These are phyloP conservation scores for Tretioscincus oriximinensis DNA, from an alignment of 2,113 vertebrate species.

Conservation along the genomic window DNA sequence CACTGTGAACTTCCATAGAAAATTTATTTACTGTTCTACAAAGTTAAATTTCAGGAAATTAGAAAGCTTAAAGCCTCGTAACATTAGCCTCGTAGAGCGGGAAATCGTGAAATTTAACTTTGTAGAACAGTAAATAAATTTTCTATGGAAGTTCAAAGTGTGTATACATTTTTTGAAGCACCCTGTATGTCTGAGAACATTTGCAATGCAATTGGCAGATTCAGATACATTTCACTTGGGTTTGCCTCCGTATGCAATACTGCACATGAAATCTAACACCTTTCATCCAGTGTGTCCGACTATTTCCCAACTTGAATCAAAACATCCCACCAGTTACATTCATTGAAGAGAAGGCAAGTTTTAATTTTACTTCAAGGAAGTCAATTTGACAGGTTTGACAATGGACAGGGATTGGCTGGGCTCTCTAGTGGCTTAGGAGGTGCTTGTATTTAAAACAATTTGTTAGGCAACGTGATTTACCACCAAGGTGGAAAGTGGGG, in stretches of 20 bases:
- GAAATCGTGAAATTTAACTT: no score
- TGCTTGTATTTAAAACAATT: constrained; percentile 81
- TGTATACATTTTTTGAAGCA: no score
- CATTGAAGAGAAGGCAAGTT: background rate
- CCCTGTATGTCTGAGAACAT: background rate
- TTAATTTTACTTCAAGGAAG: constrained; percentile 6
- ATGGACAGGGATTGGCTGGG: constrained; percentile 55
- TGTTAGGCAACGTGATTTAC: constrained; percentile 81
- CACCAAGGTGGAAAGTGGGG: constrained; percentile 74
- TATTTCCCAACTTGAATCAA: no score
- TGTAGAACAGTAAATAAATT: no score
- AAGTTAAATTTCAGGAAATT: no score
- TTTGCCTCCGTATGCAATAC: no score
- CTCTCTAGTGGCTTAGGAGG: constrained; percentile 76
- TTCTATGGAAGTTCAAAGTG: no score
- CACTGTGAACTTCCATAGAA: no score
- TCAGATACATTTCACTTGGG: background rate
- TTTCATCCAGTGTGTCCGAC: accelerated
- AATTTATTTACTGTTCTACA: no score
- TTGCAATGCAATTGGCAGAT: background rate
- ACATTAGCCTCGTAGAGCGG: no score
- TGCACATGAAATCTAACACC: background rate
- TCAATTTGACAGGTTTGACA: constrained; percentile 57
- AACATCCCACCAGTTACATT: no score
- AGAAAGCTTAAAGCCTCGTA: no score